Conservation (phyloP, 1,140 invertebrate genomes). For the Choristoneura fumiferana region DNA sequence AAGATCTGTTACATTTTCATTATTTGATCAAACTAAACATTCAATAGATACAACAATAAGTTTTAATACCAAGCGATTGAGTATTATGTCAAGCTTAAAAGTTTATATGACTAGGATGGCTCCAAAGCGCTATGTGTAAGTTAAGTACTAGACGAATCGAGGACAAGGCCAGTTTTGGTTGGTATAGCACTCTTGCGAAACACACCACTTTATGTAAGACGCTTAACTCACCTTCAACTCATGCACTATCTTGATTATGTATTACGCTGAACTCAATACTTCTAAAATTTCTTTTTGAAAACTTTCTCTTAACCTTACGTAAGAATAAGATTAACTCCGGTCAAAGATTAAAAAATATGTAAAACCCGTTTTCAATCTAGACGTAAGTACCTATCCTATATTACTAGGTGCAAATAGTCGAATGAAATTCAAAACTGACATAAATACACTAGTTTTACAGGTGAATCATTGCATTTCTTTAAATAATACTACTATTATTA, state of each 20-base stretch:
- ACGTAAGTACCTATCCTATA: background rate
- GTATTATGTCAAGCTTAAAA: too few species aligned
- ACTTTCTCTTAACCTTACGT: background rate
- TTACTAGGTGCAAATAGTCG: background rate
- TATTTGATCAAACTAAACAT: too few species aligned
- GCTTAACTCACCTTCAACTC: background rate
- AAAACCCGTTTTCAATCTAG: background rate
- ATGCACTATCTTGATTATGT: background rate
- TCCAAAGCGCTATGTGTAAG: background rate
- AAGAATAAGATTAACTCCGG: background rate
- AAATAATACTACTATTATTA: too few species aligned
- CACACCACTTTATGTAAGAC: conserved; percentile 10
- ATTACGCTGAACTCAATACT: background rate
- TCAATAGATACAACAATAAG: too few species aligned
- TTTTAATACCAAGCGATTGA: too few species aligned
- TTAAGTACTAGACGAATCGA: background rate
- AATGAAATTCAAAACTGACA: background rate
- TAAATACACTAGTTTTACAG: too few species aligned
- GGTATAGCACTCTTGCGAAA: background rate
- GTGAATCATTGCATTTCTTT: too few species aligned
- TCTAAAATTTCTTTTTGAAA: background rate
- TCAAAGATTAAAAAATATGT: background rate
- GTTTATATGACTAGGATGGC: too few species aligned
- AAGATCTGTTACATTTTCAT: too few species aligned
- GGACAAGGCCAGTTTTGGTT: conserved; percentile 11